phyloP scores from a whole-genome alignment of 2,888 invertebrate species.

The Allophyes oxyacanthae region DNA sequence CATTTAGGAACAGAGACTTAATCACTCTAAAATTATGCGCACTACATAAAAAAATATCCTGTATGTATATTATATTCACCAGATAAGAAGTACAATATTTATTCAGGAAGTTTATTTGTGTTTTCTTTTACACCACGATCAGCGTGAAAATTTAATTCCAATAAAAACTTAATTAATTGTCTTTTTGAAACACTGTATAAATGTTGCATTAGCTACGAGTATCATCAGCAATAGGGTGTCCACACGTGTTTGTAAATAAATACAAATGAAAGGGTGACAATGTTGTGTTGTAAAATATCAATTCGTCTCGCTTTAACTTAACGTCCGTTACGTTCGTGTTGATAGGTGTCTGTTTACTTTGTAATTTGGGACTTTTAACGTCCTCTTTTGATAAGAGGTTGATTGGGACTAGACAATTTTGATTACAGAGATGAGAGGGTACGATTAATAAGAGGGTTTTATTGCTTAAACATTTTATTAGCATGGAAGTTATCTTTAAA shows the following conservation, averaged over 20 bases:
- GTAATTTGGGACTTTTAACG: conserved; percentile 21
- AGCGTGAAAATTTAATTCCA: conserved; percentile 37
- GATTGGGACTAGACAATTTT: conserved; percentile 1
- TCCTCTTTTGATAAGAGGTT: conserved; percentile 2
- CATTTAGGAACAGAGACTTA: too few relatives aligned
- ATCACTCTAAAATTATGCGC: too few relatives aligned
- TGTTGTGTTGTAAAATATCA: conserved; percentile 50
- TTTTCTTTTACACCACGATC: conserved; percentile 1
- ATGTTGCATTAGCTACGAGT: conserved; percentile 50
- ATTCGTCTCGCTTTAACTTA: conserved; percentile 49
- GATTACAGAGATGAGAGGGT: background rate
- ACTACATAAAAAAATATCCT: too few relatives aligned
- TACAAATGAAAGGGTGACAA: conserved; percentile 60
- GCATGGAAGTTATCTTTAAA: too few relatives aligned
- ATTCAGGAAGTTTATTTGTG: too few relatives aligned
- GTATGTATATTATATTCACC: too few relatives aligned
- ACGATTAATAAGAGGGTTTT: too few relatives aligned
- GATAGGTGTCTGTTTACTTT: conserved; percentile 34
- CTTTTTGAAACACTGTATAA: conserved; percentile 49
- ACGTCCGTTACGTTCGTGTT: conserved; percentile 22
- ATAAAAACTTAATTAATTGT: conserved; percentile 49
- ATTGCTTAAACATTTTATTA: too few relatives aligned
- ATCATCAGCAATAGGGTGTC: conserved; percentile 52
- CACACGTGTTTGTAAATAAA: conserved; percentile 58
- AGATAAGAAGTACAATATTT: too few relatives aligned